A percentile compares a stretch with the other conserved stretches of the same genome.
These are phyloP conservation scores for Paramuricea clavata DNA, from an alignment of 92 coral and sea anemone genomes.

Conservation along the genomic window DNA sequence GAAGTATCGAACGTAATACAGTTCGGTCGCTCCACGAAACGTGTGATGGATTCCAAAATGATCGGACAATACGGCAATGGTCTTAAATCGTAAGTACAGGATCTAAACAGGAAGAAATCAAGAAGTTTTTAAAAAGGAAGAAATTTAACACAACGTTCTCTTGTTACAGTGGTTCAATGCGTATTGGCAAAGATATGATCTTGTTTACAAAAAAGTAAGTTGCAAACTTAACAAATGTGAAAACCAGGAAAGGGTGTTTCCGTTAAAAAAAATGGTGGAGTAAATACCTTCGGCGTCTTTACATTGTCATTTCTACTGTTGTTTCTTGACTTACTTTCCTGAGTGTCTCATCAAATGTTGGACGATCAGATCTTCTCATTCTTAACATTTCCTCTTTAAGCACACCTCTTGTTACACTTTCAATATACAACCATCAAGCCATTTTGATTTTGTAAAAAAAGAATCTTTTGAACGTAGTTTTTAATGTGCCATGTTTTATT, in stretches of 20 bases:
- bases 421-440: not conserved
- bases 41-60: constrained; percentile 90
- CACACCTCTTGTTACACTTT: no score
- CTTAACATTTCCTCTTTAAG: not conserved
- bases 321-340: not conserved
- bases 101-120: not conserved
- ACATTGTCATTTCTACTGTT: no score
- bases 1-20: constrained; percentile 92
- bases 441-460: no score
- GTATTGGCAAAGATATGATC: constrained; percentile 94
- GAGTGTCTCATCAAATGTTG: no score
- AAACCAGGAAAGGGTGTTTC: no score
- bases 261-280: no score
- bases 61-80: constrained; percentile 98
- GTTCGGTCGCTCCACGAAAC: constrained; percentile 95
- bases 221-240: not conserved
- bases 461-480: no score
- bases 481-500: no score
- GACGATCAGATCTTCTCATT: no score
- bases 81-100: constrained; percentile 86
- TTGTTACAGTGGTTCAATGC: constrained; percentile 89
- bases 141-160: not conserved
- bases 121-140: not conserved
- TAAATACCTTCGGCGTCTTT: no score
- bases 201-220: constrained; percentile 96